Evolutionary conservation across 1,140 invertebrate species (phyloP).

Genomic region (Neoseiulus cucumeris): DNA sequence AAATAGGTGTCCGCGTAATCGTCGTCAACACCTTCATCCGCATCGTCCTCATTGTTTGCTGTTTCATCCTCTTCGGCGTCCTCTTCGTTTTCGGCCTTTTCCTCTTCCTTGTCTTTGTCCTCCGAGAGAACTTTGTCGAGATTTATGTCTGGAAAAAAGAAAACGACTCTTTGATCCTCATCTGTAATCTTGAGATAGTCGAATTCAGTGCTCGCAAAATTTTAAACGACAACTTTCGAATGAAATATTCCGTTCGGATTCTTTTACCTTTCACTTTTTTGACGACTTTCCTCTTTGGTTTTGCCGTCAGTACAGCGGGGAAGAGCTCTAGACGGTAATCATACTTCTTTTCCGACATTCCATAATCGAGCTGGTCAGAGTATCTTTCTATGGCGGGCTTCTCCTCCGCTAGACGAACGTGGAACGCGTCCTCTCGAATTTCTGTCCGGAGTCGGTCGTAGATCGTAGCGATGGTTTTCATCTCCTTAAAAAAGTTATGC

Average conservation of each 20-base stretch:
- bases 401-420: not conserved
- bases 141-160: not conserved
- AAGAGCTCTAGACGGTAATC: not conserved
- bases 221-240: not conserved
- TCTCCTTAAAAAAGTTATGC: not conserved
- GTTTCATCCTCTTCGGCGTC: not conserved
- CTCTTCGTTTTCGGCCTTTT: not conserved
- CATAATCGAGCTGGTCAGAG: not conserved
- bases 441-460: not conserved
- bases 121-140: constrained; percentile 1
- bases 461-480: not conserved
- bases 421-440: constrained; percentile 1
- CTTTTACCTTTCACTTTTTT: not conserved
- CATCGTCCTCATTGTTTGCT: not conserved
- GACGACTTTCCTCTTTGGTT: not conserved
- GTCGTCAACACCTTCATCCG: not conserved
- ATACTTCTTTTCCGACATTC: not conserved
- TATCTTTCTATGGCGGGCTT: constrained; percentile 1
- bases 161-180: not conserved
- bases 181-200: not conserved
- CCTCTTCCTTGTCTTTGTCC: not conserved
- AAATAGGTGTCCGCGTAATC: constrained; percentile 9
- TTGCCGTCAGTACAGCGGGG: not conserved
- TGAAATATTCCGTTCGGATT: not conserved
- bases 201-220: not conserved